A percentile compares a stretch with the other conserved stretches of the same genome.
These are phyloP conservation scores for Platichthys stellatus DNA, from an alignment of 2,113 vertebrate species.

Conservation along the genomic window DNA sequence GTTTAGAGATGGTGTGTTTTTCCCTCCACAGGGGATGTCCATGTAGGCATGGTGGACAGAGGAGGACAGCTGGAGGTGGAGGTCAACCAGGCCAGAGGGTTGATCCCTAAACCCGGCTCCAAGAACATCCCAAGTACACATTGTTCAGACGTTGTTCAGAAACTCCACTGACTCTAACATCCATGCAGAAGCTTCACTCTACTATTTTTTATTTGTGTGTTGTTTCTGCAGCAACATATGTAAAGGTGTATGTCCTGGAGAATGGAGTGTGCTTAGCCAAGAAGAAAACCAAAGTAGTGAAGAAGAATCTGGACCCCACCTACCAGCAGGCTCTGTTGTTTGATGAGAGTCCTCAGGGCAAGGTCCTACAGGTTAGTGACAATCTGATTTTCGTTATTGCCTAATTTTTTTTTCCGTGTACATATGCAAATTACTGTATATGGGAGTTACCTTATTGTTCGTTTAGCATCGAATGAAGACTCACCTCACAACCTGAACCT, in stretches of 20 bases:
- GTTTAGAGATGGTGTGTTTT: not conserved
- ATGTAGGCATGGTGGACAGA: constrained; percentile 90
- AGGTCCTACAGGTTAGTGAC: constrained; percentile 91
- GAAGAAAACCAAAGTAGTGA: constrained; percentile 96
- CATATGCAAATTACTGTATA: too few relatives aligned
- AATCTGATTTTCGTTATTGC: too few relatives aligned
- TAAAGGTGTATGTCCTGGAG: constrained; percentile 96
- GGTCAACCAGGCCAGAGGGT: constrained; percentile 92
- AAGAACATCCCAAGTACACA: constrained; percentile 91
- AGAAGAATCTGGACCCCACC: constrained; percentile 92
- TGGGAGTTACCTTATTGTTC: too few relatives aligned
- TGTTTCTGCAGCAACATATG: constrained; percentile 87
- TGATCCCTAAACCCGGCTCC: constrained; percentile 93
- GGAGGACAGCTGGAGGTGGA: constrained; percentile 96
- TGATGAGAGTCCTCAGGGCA: constrained; percentile 95
- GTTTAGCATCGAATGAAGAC: too few relatives aligned
- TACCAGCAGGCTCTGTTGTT: constrained; percentile 97
- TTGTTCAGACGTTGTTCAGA: not conserved
- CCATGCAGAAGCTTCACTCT: not conserved
- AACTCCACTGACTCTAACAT: too few relatives aligned
- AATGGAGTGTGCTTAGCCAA: constrained; percentile 94
- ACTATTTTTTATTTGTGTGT: not conserved
- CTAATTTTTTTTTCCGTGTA: too few relatives aligned
- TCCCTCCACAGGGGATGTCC: constrained; percentile 88
- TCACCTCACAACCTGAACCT: too few relatives aligned